Base-by-base conservation (phyloP, 1,140 invertebrate genomes). In the Cherax destructor region DNA sequence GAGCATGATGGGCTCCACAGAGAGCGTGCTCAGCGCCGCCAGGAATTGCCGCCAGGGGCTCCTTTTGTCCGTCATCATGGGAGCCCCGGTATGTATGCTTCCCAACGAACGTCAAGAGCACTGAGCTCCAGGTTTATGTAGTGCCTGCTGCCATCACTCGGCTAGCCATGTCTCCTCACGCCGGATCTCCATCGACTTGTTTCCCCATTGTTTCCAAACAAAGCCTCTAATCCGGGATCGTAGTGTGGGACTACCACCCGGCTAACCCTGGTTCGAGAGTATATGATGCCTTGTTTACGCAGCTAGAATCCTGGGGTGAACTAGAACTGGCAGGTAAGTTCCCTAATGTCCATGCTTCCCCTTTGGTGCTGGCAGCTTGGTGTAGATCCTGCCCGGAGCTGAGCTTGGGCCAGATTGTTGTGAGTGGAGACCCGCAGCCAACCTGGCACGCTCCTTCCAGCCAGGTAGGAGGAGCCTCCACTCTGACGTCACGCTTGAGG, bases 1-100 rank as follows among this genome's bases (percentile, higher is more conserved):
- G 83, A 93, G 61, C 89, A 93, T 91, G 69, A 93, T 88, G 24
- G 92, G 92, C 91, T 93, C 92, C 74, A 93, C 92, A 3, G 92
- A 93, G 47, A 92, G 84, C 41, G 78, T 83, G 10, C 59, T 79
- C 56, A 93, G 50, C 49, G 41, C 21, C 59, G 79, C 86, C 83
- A 84, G 10, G n/a, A 93, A 4, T 59, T 24, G 47, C 49, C 86
- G 84, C 81, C 89, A 89, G 50, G 47, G 78, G 16, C 30, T 81
- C 59, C 21, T 6, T 0, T 30, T 18, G 41, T 52, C 65, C 41
- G 74, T 83, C 89, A 91, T 91, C 21, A 7, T 80, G 41, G 6
- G n/a, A 1, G n/a, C 3, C 21, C 11, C 65, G 1, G 10, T 41
- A 4, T 41, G 3, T 13, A 21, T 24, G 3, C 13, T 24, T 4